These are phyloP conservation scores for Melanogrammus aeglefinus DNA, from an alignment of 2,797 vertebrate genomes.

Conservation along the genomic window DNA sequence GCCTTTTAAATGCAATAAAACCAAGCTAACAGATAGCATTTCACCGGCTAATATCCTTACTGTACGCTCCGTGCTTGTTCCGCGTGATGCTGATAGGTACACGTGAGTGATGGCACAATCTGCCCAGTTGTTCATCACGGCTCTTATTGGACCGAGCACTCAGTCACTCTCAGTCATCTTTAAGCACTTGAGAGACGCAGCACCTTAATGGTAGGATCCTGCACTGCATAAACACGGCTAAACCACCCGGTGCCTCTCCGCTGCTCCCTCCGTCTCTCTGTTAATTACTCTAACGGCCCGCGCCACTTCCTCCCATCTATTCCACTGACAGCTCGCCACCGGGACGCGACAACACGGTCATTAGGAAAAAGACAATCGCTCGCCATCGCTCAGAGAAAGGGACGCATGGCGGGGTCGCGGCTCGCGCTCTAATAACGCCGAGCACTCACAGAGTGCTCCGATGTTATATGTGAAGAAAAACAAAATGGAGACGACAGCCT, in stretches of 20 bases:
- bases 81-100: too few relatives aligned
- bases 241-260: conserved; percentile 23
- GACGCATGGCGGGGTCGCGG: background rate
- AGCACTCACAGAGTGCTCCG: conserved; percentile 5
- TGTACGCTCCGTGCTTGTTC: too few relatives aligned
- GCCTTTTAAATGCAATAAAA: too few relatives aligned
- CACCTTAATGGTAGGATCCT: conserved; percentile 40
- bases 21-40: too few relatives aligned
- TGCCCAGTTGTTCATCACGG: conserved; percentile 28
- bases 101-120: conserved; percentile 33
- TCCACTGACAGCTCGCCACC: conserved; percentile 38
- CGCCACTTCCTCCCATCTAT: conserved; percentile 28
- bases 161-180: conserved; percentile 23
- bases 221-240: conserved; percentile 37
- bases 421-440: background rate
- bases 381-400: conserved; percentile 22
- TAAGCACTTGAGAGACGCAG: conserved; percentile 14
- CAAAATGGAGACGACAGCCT: too few relatives aligned
- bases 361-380: conserved; percentile 47
- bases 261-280: conserved; percentile 28
- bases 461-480: too few relatives aligned
- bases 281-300: conserved; percentile 40
- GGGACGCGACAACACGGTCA: conserved; percentile 40
- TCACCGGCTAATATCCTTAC: too few relatives aligned
- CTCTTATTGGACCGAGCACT: conserved; percentile 54